Percentiles rank a stretch among this genome's conserved stretches.
Evolutionary conservation across 2,888 invertebrate species (phyloP).

Genomic region (Drosophila nr. fundita): DNA sequence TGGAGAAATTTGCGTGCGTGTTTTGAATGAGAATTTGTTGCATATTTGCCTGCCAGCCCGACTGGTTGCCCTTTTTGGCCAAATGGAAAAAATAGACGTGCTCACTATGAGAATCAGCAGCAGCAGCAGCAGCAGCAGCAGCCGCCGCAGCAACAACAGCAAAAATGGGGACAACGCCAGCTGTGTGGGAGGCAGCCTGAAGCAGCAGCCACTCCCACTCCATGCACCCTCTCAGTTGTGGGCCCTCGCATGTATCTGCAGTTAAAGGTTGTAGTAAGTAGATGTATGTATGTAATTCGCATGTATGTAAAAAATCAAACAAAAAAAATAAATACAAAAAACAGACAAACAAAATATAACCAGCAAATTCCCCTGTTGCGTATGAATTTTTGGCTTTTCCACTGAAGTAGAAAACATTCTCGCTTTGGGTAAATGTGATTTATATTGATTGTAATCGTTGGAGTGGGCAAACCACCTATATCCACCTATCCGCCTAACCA

Average conservation of each 20-base stretch:
- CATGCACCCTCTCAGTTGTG: neutral
- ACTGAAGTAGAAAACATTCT: conserved; percentile 79
- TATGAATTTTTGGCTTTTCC: conserved; percentile 79
- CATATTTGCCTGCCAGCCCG: conserved; percentile 71
- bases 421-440: conserved; percentile 83
- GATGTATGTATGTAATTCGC: conserved; percentile 9
- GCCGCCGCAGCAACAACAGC: conserved; percentile 21
- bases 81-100: conserved; percentile 80
- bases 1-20: conserved; percentile 82
- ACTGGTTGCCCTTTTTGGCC: conserved; percentile 47
- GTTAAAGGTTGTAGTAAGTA: conserved; percentile 43
- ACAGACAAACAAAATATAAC: conserved; percentile 2
- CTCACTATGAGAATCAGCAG: conserved; percentile 29
- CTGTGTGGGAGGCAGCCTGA: conserved; percentile 18
- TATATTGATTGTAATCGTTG: conserved; percentile 82
- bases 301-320: conserved; percentile 12
- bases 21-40: conserved; percentile 81
- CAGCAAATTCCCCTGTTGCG: conserved; percentile 78
- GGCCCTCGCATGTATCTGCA: conserved; percentile 40
- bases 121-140: conserved; percentile 12
- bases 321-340: neutral
- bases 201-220: neutral
- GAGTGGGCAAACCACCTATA: conserved; percentile 56
- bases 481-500: no score
- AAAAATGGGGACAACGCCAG: conserved; percentile 43